phyloP scores from a whole-genome alignment of 2,888 invertebrate genomes.

The Torymus aiolomorphi region DNA sequence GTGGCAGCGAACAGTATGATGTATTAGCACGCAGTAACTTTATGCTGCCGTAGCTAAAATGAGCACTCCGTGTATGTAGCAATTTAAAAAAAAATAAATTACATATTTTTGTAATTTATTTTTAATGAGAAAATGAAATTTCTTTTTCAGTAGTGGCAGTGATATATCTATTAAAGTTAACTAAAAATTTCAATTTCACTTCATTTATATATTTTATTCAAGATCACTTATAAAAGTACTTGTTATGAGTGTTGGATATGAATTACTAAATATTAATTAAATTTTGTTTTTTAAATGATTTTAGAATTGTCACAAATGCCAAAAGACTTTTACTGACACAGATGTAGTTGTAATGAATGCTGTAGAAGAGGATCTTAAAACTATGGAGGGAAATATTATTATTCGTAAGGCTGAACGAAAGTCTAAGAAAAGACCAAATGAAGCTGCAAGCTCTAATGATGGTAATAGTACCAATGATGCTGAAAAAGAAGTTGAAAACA shows the following conservation, averaged over 20 bases:
- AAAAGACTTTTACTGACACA: conserved; percentile 84
- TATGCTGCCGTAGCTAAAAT: no score
- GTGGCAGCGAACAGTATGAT: no score
- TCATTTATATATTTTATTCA: conserved; percentile 8
- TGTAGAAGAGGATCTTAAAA: conserved; percentile 69
- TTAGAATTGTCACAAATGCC: conserved; percentile 80
- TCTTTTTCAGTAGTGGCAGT: no score
- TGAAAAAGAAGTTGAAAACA: conserved; percentile 60
- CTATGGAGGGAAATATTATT: conserved; percentile 83
- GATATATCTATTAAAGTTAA: no score
- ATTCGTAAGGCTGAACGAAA: conserved; percentile 81
- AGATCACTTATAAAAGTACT: conserved; percentile 29
- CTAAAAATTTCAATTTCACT: background rate
- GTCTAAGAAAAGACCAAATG: conserved; percentile 78
- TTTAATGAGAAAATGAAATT: no score
- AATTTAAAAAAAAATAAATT: no score
- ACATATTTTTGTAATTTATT: no score
- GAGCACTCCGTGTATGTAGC: no score
- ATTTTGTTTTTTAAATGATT: conserved; percentile 22
- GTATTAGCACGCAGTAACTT: no score
- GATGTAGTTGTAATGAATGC: conserved; percentile 93
- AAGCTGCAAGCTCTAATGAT: conserved; percentile 39
- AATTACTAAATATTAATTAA: no score
- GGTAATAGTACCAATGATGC: conserved; percentile 40
- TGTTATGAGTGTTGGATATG: background rate